A percentile compares a stretch with the other conserved stretches of the same genome.
Conservation (phyloP, 2,113 vertebrate species). For the Lynx canadensis region DNA sequence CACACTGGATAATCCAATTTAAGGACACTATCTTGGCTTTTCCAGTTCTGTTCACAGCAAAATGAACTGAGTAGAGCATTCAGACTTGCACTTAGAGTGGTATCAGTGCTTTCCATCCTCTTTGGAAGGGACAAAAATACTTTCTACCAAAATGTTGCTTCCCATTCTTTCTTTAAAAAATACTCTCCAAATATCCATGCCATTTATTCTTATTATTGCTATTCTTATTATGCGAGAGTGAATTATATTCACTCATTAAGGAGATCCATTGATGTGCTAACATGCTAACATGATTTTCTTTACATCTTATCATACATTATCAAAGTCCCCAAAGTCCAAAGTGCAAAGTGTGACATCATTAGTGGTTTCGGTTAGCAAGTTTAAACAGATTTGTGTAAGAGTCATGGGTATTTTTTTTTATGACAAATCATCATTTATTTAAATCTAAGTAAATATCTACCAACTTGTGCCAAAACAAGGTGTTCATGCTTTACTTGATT, state of each 20-base stretch:
- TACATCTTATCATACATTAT: constrained; percentile 12
- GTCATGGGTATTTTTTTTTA: constrained; percentile 78
- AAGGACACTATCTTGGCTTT: neutral
- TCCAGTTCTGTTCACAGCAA: neutral
- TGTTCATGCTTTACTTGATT: constrained; percentile 72
- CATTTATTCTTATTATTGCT: neutral
- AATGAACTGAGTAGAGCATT: neutral
- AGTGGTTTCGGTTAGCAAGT: constrained; percentile 74
- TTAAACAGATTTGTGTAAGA: constrained; percentile 78
- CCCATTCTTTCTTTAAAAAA: neutral
- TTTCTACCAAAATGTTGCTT: neutral
- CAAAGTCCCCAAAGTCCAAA: constrained; percentile 43
- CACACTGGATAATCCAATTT: neutral
- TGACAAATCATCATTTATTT: constrained; percentile 79
- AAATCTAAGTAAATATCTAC: constrained; percentile 78
- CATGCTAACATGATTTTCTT: neutral
- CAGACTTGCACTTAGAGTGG: neutral
- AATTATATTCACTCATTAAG: neutral
- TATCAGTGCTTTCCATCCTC: neutral
- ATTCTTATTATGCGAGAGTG: neutral
- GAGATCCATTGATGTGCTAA: neutral
- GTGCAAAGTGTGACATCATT: constrained; percentile 27
- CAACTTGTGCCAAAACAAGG: constrained; percentile 83
- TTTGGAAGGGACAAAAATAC: neutral
- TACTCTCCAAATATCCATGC: neutral